Percentiles rank a stretch among this genome's conserved stretches.
Evolutionary conservation across 2,113 vertebrate genomes (phyloP).

Genomic region (Romanogobio albipinnatus): DNA sequence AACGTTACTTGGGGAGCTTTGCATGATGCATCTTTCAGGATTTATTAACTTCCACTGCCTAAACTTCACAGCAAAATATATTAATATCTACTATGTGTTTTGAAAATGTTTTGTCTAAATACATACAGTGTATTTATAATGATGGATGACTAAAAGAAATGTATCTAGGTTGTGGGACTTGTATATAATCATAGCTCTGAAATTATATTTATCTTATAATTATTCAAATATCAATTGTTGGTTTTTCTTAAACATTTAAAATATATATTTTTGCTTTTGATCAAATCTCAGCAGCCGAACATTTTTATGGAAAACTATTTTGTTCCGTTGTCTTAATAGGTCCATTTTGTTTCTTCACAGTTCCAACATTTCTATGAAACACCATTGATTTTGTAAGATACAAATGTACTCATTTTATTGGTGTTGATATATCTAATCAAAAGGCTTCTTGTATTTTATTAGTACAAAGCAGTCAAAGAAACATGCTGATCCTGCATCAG

Average conservation of each 20-base stretch:
- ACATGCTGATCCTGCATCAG: conserved; percentile 72
- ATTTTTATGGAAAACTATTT: not conserved
- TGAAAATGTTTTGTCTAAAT: not conserved
- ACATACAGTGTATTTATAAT: not conserved
- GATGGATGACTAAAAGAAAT: not conserved
- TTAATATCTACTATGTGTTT: not conserved
- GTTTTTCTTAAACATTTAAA: not conserved
- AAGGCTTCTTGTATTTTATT: not conserved
- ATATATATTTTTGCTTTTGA: not conserved
- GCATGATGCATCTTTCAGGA: not conserved
- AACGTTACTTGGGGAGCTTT: not conserved
- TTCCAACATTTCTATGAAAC: no score
- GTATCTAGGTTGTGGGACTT: not conserved
- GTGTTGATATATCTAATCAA: not conserved
- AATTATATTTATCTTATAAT: not conserved
- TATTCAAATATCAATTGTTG: not conserved
- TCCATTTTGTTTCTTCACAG: not conserved
- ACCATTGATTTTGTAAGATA: no score
- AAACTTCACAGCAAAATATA: not conserved
- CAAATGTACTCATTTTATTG: not conserved
- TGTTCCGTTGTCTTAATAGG: not conserved
- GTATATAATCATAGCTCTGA: not conserved
- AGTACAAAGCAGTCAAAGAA: conserved; percentile 69
- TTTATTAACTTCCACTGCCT: not conserved
- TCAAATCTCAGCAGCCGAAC: not conserved